Base-by-base conservation (phyloP, 2,113 vertebrate genomes). In the Nannobrachium achirus region DNA sequence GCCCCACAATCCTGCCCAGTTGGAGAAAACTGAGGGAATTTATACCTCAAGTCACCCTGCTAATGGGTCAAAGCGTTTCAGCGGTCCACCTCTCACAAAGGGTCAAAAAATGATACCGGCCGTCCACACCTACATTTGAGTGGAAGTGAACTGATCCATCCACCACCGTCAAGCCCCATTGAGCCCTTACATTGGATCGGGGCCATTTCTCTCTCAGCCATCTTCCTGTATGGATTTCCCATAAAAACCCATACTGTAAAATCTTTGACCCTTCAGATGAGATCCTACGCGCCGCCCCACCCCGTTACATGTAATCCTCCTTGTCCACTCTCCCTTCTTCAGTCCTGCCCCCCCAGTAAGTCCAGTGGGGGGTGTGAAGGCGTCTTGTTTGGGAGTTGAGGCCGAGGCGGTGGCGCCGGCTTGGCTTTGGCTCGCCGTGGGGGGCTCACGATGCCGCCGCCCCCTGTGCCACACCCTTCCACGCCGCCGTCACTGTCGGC, bases 371-470 rank as follows among this genome's bases (percentile, higher is more conserved):
- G 76, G 52, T 78, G 73, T 2, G 79, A 93, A 20, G 93, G 91
- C 42, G 93, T 93, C 56, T 94, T 94, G 57, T 91, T 69, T 0
- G 94, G 95, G 44, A 94, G 93, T 67, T 93, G 83, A 0, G 95
- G 95, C 14, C 90, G 66, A 0, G 90, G 91, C 0, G 83, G 95
- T 67, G 87, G 93, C 75, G 92, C 16, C 0, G 86, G 88, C 80
- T 87, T 88, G 90, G 92, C 78, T 76, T 92, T 86, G 89, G 88
- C 0, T 64, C 86, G 2, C 76, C 88, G 58, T 83, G 92, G 56
- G 63, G 94, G 7, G 89, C 95, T 90, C 78, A 67, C 68, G 65
- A n/a, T n/a, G n/a, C n/a, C n/a, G n/a, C 88, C 0, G 65, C 93
- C 78, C 83, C 94, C 25, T 33, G 25, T 33, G 3, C 25, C 25